Evolutionary conservation across 1,140 invertebrate species (phyloP).

Genomic region (Solen grandis): DNA sequence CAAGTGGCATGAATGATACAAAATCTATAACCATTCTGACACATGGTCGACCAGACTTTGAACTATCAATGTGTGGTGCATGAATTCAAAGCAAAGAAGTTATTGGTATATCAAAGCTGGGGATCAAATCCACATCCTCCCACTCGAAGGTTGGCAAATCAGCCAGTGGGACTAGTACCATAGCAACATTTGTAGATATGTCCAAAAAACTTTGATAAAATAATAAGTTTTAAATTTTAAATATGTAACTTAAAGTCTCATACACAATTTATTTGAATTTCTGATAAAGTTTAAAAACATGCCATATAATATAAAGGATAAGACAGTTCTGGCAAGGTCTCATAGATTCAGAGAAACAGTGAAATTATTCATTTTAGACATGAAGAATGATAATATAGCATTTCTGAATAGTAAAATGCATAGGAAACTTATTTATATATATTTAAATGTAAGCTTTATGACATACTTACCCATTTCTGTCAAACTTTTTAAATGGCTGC

Average conservation of each 20-base stretch:
- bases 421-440: neutral
- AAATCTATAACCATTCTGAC: no score
- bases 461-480: slow-evolving; percentile 76
- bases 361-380: neutral
- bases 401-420: neutral
- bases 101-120: neutral
- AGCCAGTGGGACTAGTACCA: no score
- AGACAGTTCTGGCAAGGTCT: neutral
- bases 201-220: no score
- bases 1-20: no score
- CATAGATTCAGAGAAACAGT: neutral
- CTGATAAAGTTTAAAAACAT: neutral
- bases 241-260: neutral
- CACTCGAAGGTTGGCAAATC: neutral
- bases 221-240: neutral
- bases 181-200: no score
- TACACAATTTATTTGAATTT: neutral
- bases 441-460: neutral
- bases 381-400: neutral
- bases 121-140: neutral
- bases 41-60: no score
- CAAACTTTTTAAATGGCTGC: slow-evolving; percentile 74
- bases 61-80: no score
- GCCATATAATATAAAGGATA: neutral
- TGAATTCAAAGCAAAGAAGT: neutral